Evolutionary conservation across 92 coral and sea anemone species (phyloP), one percentile per base, ranked within the genome.

Genomic region (Hydrozoanthus gracilis): DNA sequence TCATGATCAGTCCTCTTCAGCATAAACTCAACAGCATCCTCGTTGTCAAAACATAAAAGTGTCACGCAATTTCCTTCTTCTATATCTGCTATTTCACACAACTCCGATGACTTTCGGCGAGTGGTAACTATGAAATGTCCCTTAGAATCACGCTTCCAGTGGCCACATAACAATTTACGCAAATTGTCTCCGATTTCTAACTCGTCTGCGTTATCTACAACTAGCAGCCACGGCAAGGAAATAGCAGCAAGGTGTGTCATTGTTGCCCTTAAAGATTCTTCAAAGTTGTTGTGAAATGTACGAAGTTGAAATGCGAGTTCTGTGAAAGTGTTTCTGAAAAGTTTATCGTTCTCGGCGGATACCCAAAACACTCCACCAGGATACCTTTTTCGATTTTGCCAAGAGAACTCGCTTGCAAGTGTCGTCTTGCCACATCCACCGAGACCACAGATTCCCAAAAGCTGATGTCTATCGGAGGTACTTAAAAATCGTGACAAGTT

Each of bases 401-500:
- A 83, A 4, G 90, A 51, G 64, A 84, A 88, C 58, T 91, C 92
- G 8, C 86, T 58, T 15, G 91, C 94, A 47, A 91, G 91, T 15
- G 87, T 77, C 58, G 94, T 88, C 70, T 91, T 91, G 11, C 94
- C 94, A 60, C 83, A 84, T 44, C 92, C 94, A 16, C 92, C 92
- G 15, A 90, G 79, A 7, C 92, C 92, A 45, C 92, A 86, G 48
- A 87, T 68, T 10, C 90, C 90, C 18, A 56, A 66, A 9, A 77
- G 27, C 44, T 35, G 49, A 55, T 56, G 67, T 67, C 44, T 18
- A 27, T 0, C 68, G 48, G 27, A 15, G 7, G 12, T 51, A 12
- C 44, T 66, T n/a, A 87, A 55, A 15, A 66, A 51, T 16, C 71
- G 68, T 46, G 45, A 87, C 44, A 87, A 66, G 1, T 2, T 14